A percentile compares a stretch with the other conserved stretches of the same genome.
phyloP scores from a whole-genome alignment of 1,140 invertebrate genomes.

The Mercenaria mercenaria region DNA sequence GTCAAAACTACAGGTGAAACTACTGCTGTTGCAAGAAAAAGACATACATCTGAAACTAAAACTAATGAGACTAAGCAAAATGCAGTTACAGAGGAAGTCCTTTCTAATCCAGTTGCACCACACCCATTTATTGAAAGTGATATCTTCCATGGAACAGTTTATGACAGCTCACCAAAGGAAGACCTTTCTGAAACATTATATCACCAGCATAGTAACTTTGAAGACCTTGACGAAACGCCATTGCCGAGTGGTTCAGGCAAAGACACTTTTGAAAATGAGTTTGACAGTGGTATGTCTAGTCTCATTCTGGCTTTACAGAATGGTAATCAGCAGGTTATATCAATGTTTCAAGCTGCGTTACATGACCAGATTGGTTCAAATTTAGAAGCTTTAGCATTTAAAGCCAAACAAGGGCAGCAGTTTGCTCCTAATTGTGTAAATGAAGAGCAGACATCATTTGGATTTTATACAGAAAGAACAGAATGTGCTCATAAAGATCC shows the following conservation, averaged over 20 bases:
- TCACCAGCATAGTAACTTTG: neutral
- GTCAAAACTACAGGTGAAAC: neutral
- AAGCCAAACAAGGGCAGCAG: neutral
- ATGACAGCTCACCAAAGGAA: neutral
- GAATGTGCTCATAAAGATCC: neutral
- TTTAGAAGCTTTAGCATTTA: conserved; percentile 2
- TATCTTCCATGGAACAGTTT: conserved; percentile 23
- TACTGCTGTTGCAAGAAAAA: neutral
- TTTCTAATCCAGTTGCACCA: neutral
- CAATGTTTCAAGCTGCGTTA: conserved; percentile 3
- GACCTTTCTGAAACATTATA: neutral
- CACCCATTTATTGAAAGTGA: neutral
- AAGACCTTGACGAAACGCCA: neutral
- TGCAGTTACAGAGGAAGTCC: too few relatives aligned
- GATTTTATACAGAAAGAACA: conserved; percentile 45
- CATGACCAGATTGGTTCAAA: conserved; percentile 12
- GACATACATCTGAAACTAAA: neutral
- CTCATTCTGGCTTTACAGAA: neutral
- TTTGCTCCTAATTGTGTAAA: neutral
- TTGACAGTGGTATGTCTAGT: neutral
- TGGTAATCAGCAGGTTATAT: conserved; percentile 4
- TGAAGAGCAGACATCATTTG: neutral
- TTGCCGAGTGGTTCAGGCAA: neutral
- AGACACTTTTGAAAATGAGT: neutral
- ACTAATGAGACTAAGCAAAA: neutral